Evolutionary conservation across 1,140 invertebrate species (phyloP).

Genomic region (Eupeodes corollae): DNA sequence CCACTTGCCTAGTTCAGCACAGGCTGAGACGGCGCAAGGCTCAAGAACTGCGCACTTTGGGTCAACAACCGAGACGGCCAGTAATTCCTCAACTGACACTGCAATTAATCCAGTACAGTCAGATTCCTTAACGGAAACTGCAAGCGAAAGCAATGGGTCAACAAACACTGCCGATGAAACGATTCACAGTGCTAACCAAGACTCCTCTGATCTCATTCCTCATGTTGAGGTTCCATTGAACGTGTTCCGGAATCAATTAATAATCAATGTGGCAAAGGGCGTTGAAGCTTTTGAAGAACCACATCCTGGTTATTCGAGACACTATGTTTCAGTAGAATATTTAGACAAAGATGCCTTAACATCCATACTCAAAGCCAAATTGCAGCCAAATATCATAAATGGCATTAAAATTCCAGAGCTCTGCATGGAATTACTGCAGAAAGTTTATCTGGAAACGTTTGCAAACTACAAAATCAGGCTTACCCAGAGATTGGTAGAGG

Average conservation of each 20-base stretch:
- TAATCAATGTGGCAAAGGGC: neutral
- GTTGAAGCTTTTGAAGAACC: neutral
- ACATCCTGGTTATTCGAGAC: slow-evolving; percentile 1
- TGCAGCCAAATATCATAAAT: slow-evolving; percentile 3
- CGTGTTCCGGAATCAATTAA: slow-evolving; percentile 3
- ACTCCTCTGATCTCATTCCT: slow-evolving; percentile 2
- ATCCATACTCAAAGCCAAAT: neutral
- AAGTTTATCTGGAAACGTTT: slow-evolving; percentile 5
- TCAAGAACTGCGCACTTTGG: no score
- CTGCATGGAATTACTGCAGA: neutral
- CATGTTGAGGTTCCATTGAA: no score
- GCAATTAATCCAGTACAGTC: no score
- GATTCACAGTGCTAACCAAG: neutral
- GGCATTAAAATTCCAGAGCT: slow-evolving; percentile 6
- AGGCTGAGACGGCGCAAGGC: no score
- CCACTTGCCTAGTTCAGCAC: no score
- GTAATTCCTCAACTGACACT: no score
- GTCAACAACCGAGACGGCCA: no score
- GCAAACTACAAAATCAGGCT: slow-evolving; percentile 5
- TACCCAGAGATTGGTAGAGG: slow-evolving; percentile 5
- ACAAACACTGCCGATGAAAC: neutral
- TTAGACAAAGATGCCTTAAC: neutral
- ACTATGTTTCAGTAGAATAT: neutral
- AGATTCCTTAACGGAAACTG: neutral
- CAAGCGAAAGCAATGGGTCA: neutral